Percentiles rank a stretch among this genome's conserved stretches.
These are phyloP conservation scores for Xestia xanthographa DNA, from an alignment of 2,888 invertebrate species.

Conservation along the genomic window DNA sequence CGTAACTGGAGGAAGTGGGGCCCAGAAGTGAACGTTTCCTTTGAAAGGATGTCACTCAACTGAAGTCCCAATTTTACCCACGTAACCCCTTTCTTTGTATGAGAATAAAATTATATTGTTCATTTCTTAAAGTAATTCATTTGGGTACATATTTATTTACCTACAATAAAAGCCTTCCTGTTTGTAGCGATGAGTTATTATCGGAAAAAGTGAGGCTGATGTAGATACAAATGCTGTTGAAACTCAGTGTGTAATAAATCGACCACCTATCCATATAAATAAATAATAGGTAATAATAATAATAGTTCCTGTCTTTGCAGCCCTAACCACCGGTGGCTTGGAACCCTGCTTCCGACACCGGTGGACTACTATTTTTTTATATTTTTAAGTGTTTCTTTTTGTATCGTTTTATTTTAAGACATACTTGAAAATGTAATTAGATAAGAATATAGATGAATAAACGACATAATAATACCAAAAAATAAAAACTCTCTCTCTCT, in stretches of 20 bases:
- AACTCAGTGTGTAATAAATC: neutral
- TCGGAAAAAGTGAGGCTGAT: neutral
- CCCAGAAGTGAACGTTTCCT: slow-evolving; percentile 17
- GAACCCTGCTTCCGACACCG: no score
- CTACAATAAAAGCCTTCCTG: neutral
- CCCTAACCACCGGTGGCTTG: no score
- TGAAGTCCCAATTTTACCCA: neutral
- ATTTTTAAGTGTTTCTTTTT: no score
- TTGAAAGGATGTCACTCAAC: slow-evolving; percentile 16
- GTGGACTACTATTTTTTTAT: no score
- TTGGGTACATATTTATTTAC: neutral
- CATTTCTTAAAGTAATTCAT: neutral
- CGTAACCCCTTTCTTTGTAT: neutral
- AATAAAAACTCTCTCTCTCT: no score
- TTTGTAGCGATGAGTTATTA: neutral
- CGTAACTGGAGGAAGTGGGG: slow-evolving; percentile 5
- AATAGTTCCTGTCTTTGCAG: no score
- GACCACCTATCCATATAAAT: no score
- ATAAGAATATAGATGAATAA: no score
- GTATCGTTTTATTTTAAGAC: no score
- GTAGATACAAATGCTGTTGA: neutral
- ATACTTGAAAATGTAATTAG: no score
- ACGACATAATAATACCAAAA: no score
- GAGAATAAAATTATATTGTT: neutral
- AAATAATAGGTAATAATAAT: no score